These are phyloP conservation scores for Sebastes fasciatus DNA, from an alignment of 2,113 vertebrate genomes.

Conservation along the genomic window DNA sequence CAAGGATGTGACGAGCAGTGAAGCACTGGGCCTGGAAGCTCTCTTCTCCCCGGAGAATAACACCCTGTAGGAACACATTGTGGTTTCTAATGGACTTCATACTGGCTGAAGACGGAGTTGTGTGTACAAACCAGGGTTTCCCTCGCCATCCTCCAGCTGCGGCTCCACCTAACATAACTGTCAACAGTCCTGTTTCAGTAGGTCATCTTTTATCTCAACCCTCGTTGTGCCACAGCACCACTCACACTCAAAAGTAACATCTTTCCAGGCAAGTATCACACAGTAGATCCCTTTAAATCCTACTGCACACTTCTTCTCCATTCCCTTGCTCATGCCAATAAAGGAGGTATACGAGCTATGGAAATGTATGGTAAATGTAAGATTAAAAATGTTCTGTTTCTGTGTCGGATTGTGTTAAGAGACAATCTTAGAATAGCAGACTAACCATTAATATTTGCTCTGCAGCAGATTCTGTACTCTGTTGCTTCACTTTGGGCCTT, in stretches of 20 bases:
- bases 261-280: constrained; percentile 5
- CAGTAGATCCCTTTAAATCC: neutral
- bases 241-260: neutral
- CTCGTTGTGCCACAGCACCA: neutral
- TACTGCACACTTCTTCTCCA: neutral
- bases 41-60: constrained; percentile 84
- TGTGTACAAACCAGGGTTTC: constrained; percentile 25
- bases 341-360: neutral
- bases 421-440: neutral
- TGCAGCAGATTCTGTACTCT: neutral
- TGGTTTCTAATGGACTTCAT: constrained; percentile 34
- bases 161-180: constrained; percentile 28
- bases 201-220: constrained; percentile 27
- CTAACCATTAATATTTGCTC: neutral
- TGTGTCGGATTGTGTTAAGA: constrained; percentile 1
- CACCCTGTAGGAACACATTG: constrained; percentile 52
- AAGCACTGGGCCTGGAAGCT: constrained; percentile 81
- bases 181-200: constrained; percentile 36
- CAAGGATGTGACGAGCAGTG: constrained; percentile 85
- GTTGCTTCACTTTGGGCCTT: neutral
- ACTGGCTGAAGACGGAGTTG: constrained; percentile 41
- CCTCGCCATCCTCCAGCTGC: constrained; percentile 4
- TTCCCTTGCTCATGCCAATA: neutral
- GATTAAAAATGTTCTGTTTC: neutral
- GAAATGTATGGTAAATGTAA: neutral